phyloP scores from a whole-genome alignment of 2,113 vertebrate species.

The Microcebus murinus region DNA sequence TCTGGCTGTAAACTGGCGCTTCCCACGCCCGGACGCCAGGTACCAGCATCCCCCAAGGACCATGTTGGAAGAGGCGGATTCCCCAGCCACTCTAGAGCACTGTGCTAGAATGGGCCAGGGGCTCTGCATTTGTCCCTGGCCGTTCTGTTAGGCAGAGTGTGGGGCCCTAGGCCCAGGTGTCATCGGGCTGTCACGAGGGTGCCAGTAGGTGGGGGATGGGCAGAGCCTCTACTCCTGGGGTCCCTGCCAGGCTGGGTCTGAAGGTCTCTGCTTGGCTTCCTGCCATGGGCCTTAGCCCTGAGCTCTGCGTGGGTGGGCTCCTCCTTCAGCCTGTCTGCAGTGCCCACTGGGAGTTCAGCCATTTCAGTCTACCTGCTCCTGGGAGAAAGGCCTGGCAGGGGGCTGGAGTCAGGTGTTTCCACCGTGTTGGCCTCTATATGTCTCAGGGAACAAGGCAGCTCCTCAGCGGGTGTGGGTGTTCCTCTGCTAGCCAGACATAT shows the following conservation, averaged over 20 bases:
- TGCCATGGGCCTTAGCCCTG: neutral
- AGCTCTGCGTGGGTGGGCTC: neutral
- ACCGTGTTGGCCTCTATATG: fast-evolving
- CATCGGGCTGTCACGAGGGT: neutral
- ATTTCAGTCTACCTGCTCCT: neutral
- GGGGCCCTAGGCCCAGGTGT: neutral
- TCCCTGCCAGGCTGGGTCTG: neutral
- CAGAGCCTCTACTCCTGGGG: neutral
- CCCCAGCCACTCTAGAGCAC: neutral
- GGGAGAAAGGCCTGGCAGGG: neutral
- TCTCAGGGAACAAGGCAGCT: neutral
- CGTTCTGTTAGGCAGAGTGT: neutral
- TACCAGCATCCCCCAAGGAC: neutral
- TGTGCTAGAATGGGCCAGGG: neutral
- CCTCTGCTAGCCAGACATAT: neutral
- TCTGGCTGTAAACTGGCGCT: neutral
- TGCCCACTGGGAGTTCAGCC: neutral
- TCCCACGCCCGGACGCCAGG: neutral
- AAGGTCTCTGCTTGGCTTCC: neutral
- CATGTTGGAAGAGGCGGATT: neutral
- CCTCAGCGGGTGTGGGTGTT: neutral
- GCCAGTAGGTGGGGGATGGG: neutral
- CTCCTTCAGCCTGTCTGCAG: neutral
- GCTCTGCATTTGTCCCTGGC: neutral
- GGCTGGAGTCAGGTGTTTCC: neutral